phyloP scores from a whole-genome alignment of 2,113 vertebrate species.

The Ictalurus punctatus region DNA sequence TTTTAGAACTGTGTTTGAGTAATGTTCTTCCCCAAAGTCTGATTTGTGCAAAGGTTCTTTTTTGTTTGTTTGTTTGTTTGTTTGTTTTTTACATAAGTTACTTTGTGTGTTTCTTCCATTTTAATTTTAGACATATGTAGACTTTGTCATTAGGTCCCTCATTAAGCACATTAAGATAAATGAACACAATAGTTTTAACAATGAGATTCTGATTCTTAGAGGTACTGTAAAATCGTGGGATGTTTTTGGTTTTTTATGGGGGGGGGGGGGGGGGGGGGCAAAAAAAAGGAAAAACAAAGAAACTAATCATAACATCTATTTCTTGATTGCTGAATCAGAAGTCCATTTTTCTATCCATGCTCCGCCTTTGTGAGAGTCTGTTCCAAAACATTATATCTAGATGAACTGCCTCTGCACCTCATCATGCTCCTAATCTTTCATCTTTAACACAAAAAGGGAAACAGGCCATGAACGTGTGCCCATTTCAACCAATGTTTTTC shows the following conservation, averaged over 20 bases:
- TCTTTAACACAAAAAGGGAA: background rate
- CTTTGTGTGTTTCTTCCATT: background rate
- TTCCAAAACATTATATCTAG: background rate
- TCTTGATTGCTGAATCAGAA: background rate
- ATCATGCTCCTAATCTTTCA: background rate
- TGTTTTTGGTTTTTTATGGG: background rate
- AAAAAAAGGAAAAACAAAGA: no score
- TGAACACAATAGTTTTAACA: background rate
- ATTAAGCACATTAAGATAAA: background rate
- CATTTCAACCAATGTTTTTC: background rate
- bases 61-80: background rate
- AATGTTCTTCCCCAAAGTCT: background rate
- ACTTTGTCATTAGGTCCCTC: background rate
- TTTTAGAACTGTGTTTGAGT: background rate
- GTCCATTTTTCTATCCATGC: background rate
- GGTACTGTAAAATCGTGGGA: background rate
- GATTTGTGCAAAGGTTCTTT: background rate
- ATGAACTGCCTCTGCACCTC: background rate
- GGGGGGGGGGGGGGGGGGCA: no score
- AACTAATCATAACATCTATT: background rate
- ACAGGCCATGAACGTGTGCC: no score
- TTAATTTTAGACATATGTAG: background rate
- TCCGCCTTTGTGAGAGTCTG: background rate
- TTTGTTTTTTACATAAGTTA: background rate
- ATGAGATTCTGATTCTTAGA: background rate